Base-by-base conservation (phyloP, 1,140 invertebrate genomes). In the Apis dorsata region DNA sequence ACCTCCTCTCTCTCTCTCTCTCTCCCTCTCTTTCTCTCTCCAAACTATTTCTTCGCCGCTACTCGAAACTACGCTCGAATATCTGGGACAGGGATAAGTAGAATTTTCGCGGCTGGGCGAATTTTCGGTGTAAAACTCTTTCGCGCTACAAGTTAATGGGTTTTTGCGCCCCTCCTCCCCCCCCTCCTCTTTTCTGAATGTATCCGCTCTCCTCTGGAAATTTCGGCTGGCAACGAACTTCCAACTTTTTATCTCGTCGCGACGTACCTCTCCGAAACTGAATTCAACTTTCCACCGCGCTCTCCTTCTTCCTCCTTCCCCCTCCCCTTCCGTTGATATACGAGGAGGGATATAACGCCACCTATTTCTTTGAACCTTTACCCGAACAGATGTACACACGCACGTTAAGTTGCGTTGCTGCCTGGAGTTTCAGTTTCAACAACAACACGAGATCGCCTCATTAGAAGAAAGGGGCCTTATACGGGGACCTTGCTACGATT, bases 401-500 rank as follows among this genome's bases (percentile, higher is more conserved):
- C 57, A 69, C 62, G 71, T 71, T 85, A 77, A 68, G 57, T 71
- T 2, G 1, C 28, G 28, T 28, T 28, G 28, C 28, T 28, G 24
- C 28, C 28, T 28, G 2, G 28, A 1, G 1, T 28, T 28, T 28
- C 24, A 24, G 24, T 24, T 24, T 24, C 24, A 24, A 24, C 24
- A 24, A 24, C 0, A 24, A 24, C 24, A 24, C 24, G 0, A 24
- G 24, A 90, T 90, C 87, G 87, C 90, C 90, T 92, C 88, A 92
- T 92, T 92, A 92, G 79, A 83, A 24, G 24, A 86, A 66, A 84
- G 85, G 81, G 88, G 90, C 87, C 91, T 92, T 90, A 88, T 90
- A 87, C 86, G 69, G 85, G 24, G 24, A 24, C 24, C 24, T 24
- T 24, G 24, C 24, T 24, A 24, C 24, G 24, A 24, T 24, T 24